Evolutionary conservation across 1,140 invertebrate species (phyloP), one percentile per base, ranked within the genome.

Genomic region (Schlechtendalia chinensis): DNA sequence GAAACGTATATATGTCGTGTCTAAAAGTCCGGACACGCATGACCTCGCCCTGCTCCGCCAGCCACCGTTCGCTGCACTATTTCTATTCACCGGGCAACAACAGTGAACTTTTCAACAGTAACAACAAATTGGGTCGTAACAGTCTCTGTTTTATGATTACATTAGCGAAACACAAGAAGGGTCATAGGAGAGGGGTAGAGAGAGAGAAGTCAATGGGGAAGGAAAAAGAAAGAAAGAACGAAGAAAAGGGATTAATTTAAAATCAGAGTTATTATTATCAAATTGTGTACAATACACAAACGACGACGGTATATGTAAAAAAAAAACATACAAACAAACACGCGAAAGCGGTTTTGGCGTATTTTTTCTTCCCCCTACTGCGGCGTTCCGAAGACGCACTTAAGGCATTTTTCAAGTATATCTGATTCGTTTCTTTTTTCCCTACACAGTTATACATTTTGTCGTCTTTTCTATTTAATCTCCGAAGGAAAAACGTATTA

Each of bases 381-480:
- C 32, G n/a, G 32, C 63, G 10, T 69, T 50, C 14, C 14, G 67
- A 69, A 2, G 67, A 69, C 67, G 67, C 45, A 69, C 67, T 69
- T 69, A 69, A 50, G 16, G 67, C 67, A 69, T 69, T 69, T 69
- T 69, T 69, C 67, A 50, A 69, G 67, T 69, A 69, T 69, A 77
- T 77, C 19, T 77, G 54, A 77, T 58, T 77, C 32, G 45, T 58
- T 77, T 77, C 59, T 75, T 77, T 14, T 47, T 12, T 75, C n/a
- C n/a, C n/a, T n/a, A n/a, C 14, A 17, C n/a, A 39, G 74, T 77
- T 77, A 77, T 58, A 77, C 39, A 45, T 58, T 69, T 22, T 16
- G n/a, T 77, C 54, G 74, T 77, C n/a, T 63, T 63, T 63, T 79
- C 39, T 79, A 79, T 63, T 79, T 79, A 79, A 79, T 79, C 75